These are phyloP conservation scores for Parapsyche elsis DNA, from an alignment of 1,140 invertebrate species.

Conservation along the genomic window DNA sequence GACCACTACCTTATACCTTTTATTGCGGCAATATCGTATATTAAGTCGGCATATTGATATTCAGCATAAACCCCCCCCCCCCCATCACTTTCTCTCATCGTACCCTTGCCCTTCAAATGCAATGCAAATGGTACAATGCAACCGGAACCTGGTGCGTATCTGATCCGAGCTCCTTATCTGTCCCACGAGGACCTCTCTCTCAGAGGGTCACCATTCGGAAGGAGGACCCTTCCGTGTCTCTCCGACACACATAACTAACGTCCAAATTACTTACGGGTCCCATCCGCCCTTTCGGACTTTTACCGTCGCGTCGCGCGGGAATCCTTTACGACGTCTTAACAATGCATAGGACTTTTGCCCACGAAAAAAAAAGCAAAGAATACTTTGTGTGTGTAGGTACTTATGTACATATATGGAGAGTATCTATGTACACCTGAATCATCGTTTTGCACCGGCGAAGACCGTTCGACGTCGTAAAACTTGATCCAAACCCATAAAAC, in stretches of 20 bases:
- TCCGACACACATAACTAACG: constrained; percentile 53
- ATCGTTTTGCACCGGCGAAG: constrained; percentile 24
- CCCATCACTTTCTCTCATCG: no score
- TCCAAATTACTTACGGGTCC: constrained; percentile 52
- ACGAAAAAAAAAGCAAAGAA: background rate
- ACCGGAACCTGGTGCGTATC: background rate
- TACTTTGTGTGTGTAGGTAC: background rate
- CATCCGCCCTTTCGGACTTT: constrained; percentile 40
- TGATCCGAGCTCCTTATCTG: constrained; percentile 1
- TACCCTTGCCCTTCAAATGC: no score
- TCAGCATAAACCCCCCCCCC: background rate
- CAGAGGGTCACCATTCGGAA: constrained; percentile 25
- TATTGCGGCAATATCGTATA: constrained; percentile 20
- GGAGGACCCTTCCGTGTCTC: background rate
- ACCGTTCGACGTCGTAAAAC: constrained; percentile 4
- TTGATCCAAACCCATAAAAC: constrained; percentile 5
- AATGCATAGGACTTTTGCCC: constrained; percentile 36
- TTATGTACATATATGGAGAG: no score
- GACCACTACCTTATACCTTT: background rate
- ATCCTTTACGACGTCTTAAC: constrained; percentile 52
- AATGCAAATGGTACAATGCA: background rate
- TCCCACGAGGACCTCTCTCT: constrained; percentile 11
- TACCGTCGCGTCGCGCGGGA: constrained; percentile 43
- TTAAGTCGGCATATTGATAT: constrained; percentile 30
- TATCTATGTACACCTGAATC: background rate